phyloP scores from a whole-genome alignment of 2,797 vertebrate genomes.

The Syngnathus rostellatus region DNA sequence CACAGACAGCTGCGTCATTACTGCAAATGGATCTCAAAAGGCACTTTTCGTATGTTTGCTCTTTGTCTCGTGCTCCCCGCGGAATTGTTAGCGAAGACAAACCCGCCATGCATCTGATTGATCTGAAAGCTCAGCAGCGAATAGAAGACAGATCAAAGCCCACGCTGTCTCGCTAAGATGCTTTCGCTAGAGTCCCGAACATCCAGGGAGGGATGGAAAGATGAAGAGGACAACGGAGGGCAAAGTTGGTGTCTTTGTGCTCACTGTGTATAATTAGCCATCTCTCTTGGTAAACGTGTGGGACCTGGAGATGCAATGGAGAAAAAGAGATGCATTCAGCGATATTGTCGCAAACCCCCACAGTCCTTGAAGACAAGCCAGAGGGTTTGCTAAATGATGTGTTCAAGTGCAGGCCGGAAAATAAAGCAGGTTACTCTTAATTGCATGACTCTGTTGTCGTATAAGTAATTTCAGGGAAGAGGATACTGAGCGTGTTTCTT shows the following conservation, averaged over 20 bases:
- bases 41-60: conserved; percentile 52
- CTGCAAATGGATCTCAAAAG: conserved; percentile 56
- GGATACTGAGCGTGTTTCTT: too few relatives aligned
- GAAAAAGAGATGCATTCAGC: conserved; percentile 14
- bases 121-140: conserved; percentile 62
- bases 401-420: conserved; percentile 10
- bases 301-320: conserved; percentile 29
- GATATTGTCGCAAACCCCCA: conserved; percentile 16
- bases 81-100: conserved; percentile 61
- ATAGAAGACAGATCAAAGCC: conserved; percentile 63
- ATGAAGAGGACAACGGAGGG: conserved; percentile 42
- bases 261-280: conserved; percentile 37
- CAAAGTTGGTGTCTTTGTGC: conserved; percentile 25
- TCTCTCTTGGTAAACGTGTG: conserved; percentile 32
- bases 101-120: conserved; percentile 65
- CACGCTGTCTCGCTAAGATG: conserved; percentile 32
- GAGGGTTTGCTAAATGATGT: conserved; percentile 25
- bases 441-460: conserved; percentile 3
- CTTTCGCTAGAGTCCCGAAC: conserved; percentile 38
- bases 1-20: conserved; percentile 43
- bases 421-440: conserved; percentile 8
- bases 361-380: conserved; percentile 8
- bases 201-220: conserved; percentile 36
- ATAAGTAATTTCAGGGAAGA: background rate
- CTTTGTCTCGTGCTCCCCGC: conserved; percentile 51